These are phyloP conservation scores for Telmatochromis sp. DNA, from an alignment of 2,113 vertebrate genomes.

Conservation along the genomic window DNA sequence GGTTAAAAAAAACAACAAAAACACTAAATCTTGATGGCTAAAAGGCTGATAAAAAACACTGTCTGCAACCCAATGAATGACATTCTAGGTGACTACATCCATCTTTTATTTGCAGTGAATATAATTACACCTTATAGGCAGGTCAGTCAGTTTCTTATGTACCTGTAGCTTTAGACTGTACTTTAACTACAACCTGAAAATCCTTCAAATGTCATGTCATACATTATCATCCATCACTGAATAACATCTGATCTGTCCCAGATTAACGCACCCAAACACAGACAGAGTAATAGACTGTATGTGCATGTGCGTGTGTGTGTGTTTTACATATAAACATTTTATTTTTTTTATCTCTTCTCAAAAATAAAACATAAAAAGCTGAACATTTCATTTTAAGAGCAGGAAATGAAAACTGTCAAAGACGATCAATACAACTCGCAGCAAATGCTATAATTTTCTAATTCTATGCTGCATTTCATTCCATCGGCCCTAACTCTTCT, in stretches of 20 bases:
- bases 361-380: neutral
- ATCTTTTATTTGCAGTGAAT: neutral
- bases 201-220: neutral
- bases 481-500: neutral
- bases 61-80: neutral
- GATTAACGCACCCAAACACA: neutral
- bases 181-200: neutral
- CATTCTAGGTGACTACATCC: neutral
- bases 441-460: neutral
- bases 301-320: rapidly evolving
- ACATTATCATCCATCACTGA: rapidly evolving
- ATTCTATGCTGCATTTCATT: neutral
- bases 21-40: neutral
- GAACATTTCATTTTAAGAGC: neutral
- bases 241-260: neutral
- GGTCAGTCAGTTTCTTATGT: neutral
- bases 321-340: neutral
- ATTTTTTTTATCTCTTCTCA: neutral
- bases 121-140: neutral
- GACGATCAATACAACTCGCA: neutral
- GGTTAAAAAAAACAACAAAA: neutral
- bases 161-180: neutral
- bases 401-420: neutral
- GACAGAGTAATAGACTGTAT: neutral
- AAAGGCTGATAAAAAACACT: neutral